Conservation (phyloP, 2,888 invertebrate genomes). For the Chaetogeoica ovagalla region DNA sequence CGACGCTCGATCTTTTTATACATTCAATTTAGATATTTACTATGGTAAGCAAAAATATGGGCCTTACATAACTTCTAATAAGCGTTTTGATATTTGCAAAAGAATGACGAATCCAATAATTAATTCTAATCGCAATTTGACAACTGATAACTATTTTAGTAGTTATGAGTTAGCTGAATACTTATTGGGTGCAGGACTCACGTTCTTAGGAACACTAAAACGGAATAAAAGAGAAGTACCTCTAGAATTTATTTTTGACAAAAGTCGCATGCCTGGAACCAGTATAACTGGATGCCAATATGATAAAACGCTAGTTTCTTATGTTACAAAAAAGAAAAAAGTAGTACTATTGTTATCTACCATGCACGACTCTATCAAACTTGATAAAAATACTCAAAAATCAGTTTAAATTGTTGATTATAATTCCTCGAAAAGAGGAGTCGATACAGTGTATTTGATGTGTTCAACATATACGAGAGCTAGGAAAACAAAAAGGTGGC, state of each 20-base stretch:
- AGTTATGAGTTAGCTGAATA: slow-evolving; percentile 55
- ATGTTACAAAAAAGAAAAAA: slow-evolving; percentile 56
- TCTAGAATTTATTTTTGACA: slow-evolving; percentile 56
- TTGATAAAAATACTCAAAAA: no score
- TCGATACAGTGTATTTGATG: no score
- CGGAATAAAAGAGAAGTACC: slow-evolving; percentile 57
- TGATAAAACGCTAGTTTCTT: slow-evolving; percentile 57
- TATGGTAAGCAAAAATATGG: slow-evolving; percentile 27
- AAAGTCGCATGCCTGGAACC: no score
- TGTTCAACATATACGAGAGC: no score
- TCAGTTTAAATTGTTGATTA: no score
- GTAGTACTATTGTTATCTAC: no score
- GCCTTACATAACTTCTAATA: slow-evolving; percentile 2
- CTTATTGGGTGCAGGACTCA: slow-evolving; percentile 54
- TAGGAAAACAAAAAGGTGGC: no score
- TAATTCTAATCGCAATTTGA: slow-evolving; percentile 54
- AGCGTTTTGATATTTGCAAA: slow-evolving; percentile 16
- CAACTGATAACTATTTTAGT: slow-evolving; percentile 54
- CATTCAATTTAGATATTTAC: slow-evolving; percentile 33
- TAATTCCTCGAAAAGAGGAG: no score
- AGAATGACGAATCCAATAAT: slow-evolving; percentile 44
- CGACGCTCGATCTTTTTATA: slow-evolving; percentile 31
- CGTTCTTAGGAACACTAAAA: slow-evolving; percentile 54
- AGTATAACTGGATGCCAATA: slow-evolving; percentile 57
- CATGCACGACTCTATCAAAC: no score